A percentile compares a stretch with the other conserved stretches of the same genome.
These are phyloP conservation scores for Apteryx mantelli DNA, from an alignment of 2,113 vertebrate species.

Conservation along the genomic window DNA sequence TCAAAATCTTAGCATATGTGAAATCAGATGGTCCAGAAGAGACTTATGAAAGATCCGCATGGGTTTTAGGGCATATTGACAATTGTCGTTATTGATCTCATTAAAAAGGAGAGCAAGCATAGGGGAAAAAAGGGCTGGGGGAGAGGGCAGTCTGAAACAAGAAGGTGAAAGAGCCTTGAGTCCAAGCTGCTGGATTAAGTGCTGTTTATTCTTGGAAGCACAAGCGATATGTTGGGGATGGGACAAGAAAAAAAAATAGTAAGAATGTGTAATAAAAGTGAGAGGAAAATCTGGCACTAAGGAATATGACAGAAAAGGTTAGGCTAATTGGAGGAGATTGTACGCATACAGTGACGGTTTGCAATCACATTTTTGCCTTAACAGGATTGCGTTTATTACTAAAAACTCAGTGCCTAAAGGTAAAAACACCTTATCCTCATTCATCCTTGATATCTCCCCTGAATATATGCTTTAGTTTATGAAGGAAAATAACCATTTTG, in stretches of 20 bases:
- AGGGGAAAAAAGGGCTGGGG: neutral
- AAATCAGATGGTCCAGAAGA: neutral
- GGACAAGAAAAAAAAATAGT: neutral
- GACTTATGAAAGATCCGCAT: neutral
- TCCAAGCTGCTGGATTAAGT: neutral
- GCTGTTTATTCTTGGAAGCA: neutral
- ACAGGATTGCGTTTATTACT: neutral
- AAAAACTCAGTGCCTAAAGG: neutral
- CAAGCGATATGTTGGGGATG: neutral
- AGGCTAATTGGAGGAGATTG: neutral
- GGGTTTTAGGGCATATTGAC: neutral
- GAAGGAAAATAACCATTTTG: neutral
- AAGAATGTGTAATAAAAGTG: neutral
- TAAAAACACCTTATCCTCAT: neutral
- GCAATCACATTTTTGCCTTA: neutral
- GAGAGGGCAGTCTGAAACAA: neutral
- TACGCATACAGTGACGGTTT: neutral
- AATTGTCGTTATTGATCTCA: neutral
- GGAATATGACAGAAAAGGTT: neutral
- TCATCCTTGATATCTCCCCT: neutral
- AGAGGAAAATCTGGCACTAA: neutral
- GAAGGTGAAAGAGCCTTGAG: neutral
- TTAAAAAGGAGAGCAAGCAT: neutral
- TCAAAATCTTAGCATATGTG: neutral
- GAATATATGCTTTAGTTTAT: neutral